Percentiles rank a stretch among this genome's conserved stretches.
Conservation (phyloP, 2,113 vertebrate species). For the Dendrocopos noguchii region DNA sequence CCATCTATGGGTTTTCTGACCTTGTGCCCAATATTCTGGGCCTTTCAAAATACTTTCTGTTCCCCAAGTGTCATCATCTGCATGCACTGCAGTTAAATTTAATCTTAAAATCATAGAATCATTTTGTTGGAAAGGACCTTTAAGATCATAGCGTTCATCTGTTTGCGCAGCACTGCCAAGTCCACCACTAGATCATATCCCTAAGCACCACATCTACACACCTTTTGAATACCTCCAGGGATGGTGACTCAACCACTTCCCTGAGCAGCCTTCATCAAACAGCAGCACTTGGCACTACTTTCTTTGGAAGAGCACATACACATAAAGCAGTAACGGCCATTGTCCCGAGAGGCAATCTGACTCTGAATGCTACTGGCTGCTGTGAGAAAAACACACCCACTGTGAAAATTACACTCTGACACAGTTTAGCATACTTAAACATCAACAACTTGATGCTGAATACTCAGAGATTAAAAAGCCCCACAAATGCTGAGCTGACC, state of each 20-base stretch:
- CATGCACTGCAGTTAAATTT: neutral
- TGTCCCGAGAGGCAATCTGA: neutral
- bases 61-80: neutral
- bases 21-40: neutral
- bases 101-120: neutral
- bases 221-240: too few relatives aligned
- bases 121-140: too few relatives aligned
- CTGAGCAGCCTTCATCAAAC: neutral
- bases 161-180: too few relatives aligned
- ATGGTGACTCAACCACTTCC: too few relatives aligned
- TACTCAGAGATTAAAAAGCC: neutral
- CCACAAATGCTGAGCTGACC: neutral
- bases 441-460: neutral
- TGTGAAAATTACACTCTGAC: neutral
- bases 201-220: too few relatives aligned
- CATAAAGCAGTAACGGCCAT: fast-evolving
- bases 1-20: neutral
- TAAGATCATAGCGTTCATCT: too few relatives aligned
- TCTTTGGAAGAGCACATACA: neutral
- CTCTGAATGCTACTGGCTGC: neutral
- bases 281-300: neutral
- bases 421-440: neutral
- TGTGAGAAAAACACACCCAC: neutral
- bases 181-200: too few relatives aligned
- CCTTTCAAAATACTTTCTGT: neutral